Conservation (phyloP, 1,140 invertebrate genomes). For the Caerostris darwini region DNA sequence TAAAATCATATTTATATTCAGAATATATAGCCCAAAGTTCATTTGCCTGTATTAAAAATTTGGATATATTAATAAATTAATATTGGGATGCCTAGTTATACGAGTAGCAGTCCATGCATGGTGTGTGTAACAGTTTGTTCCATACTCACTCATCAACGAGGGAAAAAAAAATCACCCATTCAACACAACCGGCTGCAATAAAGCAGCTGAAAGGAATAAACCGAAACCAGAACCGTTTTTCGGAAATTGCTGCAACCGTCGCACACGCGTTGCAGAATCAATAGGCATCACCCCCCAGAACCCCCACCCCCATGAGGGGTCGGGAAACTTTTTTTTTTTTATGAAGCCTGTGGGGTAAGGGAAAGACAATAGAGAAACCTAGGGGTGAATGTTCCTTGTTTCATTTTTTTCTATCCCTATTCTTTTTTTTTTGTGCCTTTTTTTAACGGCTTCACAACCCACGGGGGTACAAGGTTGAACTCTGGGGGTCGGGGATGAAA, state of each 20-base stretch:
- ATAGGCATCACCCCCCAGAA: constrained; percentile 47
- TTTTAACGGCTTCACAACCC: constrained; percentile 37
- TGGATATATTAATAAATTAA: too few relatives aligned
- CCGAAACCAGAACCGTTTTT: constrained; percentile 59
- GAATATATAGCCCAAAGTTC: too few relatives aligned
- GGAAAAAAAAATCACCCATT: neutral
- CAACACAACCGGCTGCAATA: neutral
- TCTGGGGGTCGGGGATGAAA: neutral
- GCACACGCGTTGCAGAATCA: constrained; percentile 48
- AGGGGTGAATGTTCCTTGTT: constrained; percentile 41
- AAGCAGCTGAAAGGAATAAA: constrained; percentile 57
- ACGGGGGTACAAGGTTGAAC: constrained; percentile 5
- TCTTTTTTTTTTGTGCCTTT: constrained; percentile 40
- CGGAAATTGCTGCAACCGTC: constrained; percentile 64
- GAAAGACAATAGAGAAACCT: constrained; percentile 71
- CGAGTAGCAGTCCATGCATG: too few relatives aligned
- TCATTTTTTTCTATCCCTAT: neutral
- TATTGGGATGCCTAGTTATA: too few relatives aligned
- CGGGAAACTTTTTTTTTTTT: constrained; percentile 69
- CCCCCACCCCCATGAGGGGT: constrained; percentile 64
- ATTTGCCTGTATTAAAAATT: too few relatives aligned
- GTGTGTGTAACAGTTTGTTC: constrained; percentile 4
- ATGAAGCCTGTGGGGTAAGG: constrained; percentile 70
- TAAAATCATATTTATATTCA: too few relatives aligned
- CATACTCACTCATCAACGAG: neutral